Evolutionary conservation across 2,797 vertebrate genomes (phyloP).

Genomic region (Apogon talboti): DNA sequence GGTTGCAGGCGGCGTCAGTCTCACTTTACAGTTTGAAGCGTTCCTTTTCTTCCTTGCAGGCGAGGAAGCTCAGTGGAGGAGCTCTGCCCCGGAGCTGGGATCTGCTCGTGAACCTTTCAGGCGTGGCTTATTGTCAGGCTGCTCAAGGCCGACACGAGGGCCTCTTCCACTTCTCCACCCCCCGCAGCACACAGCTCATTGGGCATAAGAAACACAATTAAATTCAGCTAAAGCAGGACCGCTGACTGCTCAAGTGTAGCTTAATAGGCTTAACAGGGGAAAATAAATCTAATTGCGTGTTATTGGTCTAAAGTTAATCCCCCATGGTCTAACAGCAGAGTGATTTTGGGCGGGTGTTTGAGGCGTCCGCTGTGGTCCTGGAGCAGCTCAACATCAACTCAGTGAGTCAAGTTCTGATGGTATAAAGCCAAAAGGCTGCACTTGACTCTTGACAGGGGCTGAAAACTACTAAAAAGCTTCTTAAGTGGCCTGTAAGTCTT

Average conservation of each 20-base stretch:
- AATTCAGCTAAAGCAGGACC: conserved; percentile 84
- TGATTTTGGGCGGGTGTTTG: conserved; percentile 38
- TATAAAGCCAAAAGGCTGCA: conserved; percentile 61
- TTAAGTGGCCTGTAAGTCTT: conserved; percentile 66
- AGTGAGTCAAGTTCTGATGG: conserved; percentile 36
- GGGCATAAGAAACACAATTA: conserved; percentile 90
- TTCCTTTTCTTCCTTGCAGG: conserved; percentile 66
- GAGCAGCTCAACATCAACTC: conserved; percentile 32
- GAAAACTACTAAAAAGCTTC: conserved; percentile 65
- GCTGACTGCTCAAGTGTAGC: conserved; percentile 72
- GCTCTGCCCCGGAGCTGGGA: conserved; percentile 66
- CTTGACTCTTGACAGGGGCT: conserved; percentile 69
- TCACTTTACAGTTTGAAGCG: conserved; percentile 78
- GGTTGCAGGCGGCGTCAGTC: conserved; percentile 84
- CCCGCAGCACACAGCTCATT: conserved; percentile 73
- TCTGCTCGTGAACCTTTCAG: conserved; percentile 62
- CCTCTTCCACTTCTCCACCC: conserved; percentile 57
- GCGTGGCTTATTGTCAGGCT: conserved; percentile 26
- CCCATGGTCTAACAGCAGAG: conserved; percentile 66
- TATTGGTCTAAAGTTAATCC: conserved; percentile 83
- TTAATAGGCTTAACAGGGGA: conserved; percentile 80
- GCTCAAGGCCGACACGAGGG: conserved; percentile 46
- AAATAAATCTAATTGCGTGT: conserved; percentile 85
- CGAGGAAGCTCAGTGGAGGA: conserved; percentile 63
- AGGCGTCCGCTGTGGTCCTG: conserved; percentile 33